Conservation (phyloP, 2,113 vertebrate species). For the Phalacrocorax carbo region DNA sequence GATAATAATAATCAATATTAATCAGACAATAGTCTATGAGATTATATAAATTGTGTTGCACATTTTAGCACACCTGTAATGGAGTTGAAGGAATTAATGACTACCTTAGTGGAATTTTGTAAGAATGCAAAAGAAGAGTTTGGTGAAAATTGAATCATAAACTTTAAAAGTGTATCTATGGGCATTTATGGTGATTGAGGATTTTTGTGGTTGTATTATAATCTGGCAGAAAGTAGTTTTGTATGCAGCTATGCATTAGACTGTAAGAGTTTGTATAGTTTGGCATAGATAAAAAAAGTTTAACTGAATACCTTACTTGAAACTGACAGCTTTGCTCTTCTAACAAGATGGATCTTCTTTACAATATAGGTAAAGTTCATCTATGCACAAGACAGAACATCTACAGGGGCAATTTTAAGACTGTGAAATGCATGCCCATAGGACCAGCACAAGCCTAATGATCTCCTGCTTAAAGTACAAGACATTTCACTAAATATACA, state of each 20-base stretch:
- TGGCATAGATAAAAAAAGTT: neutral
- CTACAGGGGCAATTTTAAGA: neutral
- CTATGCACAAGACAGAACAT: neutral
- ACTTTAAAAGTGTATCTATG: neutral
- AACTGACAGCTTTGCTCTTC: neutral
- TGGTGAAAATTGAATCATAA: neutral
- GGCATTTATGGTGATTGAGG: neutral
- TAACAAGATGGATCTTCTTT: neutral
- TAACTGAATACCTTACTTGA: neutral
- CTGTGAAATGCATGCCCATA: neutral
- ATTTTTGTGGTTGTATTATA: neutral
- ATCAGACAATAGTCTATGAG: neutral
- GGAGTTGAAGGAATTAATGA: neutral
- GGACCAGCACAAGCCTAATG: neutral
- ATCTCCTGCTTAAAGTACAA: neutral
- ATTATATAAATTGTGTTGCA: neutral
- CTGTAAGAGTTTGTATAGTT: neutral
- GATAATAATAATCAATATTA: neutral
- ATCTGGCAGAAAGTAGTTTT: neutral
- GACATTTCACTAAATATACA: neutral
- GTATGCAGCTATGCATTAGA: accelerated
- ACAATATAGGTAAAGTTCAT: neutral
- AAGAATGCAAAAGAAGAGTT: neutral
- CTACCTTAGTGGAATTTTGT: neutral
- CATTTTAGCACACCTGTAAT: neutral